Percentiles rank a stretch among this genome's conserved stretches.
Conservation (phyloP, 2,113 vertebrate species). For the Panthera leo region DNA sequence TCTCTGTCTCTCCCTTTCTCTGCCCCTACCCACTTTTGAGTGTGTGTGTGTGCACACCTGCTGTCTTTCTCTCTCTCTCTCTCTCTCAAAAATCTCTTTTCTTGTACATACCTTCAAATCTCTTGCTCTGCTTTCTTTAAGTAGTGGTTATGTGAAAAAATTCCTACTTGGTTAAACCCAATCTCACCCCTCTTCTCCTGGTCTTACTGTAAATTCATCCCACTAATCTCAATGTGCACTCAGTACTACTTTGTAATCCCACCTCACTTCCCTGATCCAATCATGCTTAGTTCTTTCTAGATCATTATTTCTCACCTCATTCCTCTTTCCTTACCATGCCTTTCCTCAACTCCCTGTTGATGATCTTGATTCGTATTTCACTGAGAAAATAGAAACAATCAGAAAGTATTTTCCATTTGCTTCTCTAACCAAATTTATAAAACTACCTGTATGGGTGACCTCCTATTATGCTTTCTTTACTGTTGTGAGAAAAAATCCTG, state of each 20-base stretch:
- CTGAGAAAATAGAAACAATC: background rate
- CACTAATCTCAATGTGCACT: background rate
- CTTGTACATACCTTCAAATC: background rate
- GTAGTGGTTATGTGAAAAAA: background rate
- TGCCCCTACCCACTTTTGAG: no score
- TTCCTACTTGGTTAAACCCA: background rate
- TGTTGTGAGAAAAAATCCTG: background rate
- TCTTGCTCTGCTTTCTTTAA: background rate
- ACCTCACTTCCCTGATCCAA: no score
- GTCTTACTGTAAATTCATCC: background rate
- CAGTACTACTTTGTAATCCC: background rate
- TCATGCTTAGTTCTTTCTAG: background rate
- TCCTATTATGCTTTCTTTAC: background rate
- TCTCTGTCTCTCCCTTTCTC: no score
- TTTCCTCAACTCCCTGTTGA: background rate
- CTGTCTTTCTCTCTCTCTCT: no score
- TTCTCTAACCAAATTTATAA: background rate
- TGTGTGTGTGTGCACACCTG: no score
- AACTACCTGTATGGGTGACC: background rate
- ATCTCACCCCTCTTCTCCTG: background rate
- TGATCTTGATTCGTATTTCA: background rate
- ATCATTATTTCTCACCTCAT: background rate
- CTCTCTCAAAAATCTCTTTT: background rate
- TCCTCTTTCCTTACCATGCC: background rate
- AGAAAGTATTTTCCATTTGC: background rate